Conservation (phyloP, 1,140 invertebrate genomes). For the Aphidius ervi region DNA sequence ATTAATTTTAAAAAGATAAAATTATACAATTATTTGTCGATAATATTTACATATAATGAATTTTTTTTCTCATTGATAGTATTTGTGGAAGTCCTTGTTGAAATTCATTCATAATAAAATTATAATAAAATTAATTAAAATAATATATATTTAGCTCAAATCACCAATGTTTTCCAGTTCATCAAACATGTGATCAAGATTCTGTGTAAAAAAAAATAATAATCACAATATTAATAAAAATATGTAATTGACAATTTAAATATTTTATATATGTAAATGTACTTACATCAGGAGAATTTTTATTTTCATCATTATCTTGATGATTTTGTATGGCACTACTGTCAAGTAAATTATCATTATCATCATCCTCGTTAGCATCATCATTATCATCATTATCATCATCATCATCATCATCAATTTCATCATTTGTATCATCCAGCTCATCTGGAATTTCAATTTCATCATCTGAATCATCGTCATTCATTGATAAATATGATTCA, state of each 20-base stretch:
- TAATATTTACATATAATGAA: too few species aligned
- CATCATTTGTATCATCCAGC: conserved; percentile 35
- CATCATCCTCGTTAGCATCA: conserved; percentile 39
- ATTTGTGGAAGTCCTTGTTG: too few species aligned
- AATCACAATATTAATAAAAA: conserved; percentile 5
- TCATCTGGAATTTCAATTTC: conserved; percentile 40
- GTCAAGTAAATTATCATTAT: conserved; percentile 8
- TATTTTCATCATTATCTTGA: conserved; percentile 8
- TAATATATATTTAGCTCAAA: conserved; percentile 18
- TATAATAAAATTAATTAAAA: background rate
- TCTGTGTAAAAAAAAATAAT: conserved; percentile 37
- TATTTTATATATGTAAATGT: conserved; percentile 12
- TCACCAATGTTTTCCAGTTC: conserved; percentile 43
- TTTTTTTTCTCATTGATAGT: too few species aligned
- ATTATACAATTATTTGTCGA: too few species aligned
- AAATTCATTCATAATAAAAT: too few species aligned
- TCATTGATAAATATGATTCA: conserved; percentile 31
- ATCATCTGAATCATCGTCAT: conserved; percentile 30
- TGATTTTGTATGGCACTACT: conserved; percentile 8
- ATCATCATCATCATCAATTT: conserved; percentile 37
- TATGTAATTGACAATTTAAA: conserved; percentile 14
- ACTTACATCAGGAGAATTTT: conserved; percentile 39
- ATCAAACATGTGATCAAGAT: conserved; percentile 47
- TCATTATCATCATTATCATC: conserved; percentile 28
- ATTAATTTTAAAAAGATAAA: too few species aligned